Evolutionary conservation across 2,113 vertebrate species (phyloP), one percentile per base, ranked within the genome.

Genomic region (Baryphthengus martii): DNA sequence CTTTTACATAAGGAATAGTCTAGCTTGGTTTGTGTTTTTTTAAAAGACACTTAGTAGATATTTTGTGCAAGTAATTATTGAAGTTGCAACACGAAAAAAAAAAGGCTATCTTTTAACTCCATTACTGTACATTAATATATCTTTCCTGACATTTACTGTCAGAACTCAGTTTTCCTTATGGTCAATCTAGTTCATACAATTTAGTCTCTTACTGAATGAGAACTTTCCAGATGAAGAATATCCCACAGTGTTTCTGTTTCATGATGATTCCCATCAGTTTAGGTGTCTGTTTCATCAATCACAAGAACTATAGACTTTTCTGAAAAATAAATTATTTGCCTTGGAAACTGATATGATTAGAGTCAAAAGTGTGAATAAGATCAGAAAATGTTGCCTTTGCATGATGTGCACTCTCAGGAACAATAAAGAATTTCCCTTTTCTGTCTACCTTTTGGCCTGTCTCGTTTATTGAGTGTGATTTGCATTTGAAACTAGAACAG

Each of bases 141-240:
- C 63, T 87, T 90, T 78, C 73, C 76, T 90, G 91, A 94, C 92
- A 86, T 95, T 97, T 97, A 94, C 76, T 95, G 89, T 88, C 74
- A 93, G 81, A 89, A 89, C 45, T 90, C 88, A 95, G 72, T 96
- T 94, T 94, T 89, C 74, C 75, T 93, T 94, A 82, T 13, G 31
- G 88, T 92, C 90, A 96, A 37, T 55, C 74, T 74, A 79, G 88
- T 74, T 89, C 37, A 70, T 47, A 71, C 76, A 91, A 80, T 85
- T 91, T 93, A 95, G 59, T 67, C 78, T 94, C 33, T 63, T 72
- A 80, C 42, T 85, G 85, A 71, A 77, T 85, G 59, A 77, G 56
- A 93, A n/a, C 37, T 88, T 90, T 63, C 87, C 68, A 83, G 77
- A 67, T 71, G 61, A 88, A 87, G 71, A 87, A 70, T 95, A 82